Evolutionary conservation across 1,140 invertebrate species (phyloP).

Genomic region (Panagrolaimus sp.): DNA sequence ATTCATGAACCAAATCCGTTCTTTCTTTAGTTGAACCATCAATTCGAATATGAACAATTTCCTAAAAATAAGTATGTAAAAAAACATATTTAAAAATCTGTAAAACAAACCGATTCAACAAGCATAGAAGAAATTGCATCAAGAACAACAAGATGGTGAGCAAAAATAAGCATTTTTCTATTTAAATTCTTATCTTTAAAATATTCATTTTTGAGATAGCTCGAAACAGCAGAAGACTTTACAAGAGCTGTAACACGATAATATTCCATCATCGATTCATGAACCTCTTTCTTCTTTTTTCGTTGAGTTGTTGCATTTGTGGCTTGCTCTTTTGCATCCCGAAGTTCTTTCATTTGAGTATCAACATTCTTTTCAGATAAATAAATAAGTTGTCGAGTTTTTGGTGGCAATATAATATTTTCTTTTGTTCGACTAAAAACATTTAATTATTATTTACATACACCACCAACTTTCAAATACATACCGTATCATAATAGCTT

Average conservation of each 20-base stretch:
- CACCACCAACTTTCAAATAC: constrained; percentile 56
- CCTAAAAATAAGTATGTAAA: constrained; percentile 62
- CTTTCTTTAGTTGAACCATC: constrained; percentile 72
- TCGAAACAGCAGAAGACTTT: constrained; percentile 73
- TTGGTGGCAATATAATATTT: constrained; percentile 75
- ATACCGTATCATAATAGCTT: constrained; percentile 63
- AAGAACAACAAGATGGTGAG: constrained; percentile 71
- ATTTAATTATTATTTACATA: constrained; percentile 65
- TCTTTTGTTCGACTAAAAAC: constrained; percentile 76
- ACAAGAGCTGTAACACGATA: constrained; percentile 75
- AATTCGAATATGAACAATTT: constrained; percentile 70
- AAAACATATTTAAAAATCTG: constrained; percentile 15
- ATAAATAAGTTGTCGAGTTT: constrained; percentile 75
- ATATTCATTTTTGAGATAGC: constrained; percentile 68
- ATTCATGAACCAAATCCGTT: constrained; percentile 71
- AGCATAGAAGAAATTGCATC: constrained; percentile 33
- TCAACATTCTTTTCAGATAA: constrained; percentile 65
- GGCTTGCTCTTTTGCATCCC: constrained; percentile 33
- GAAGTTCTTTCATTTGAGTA: constrained; percentile 41
- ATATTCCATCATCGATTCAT: constrained; percentile 70
- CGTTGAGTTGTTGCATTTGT: too few species aligned
- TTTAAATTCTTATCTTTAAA: constrained; percentile 66
- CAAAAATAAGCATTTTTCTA: constrained; percentile 84
- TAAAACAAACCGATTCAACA: constrained; percentile 22
- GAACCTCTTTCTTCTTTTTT: constrained; percentile 40